A percentile compares a stretch with the other conserved stretches of the same genome.
Evolutionary conservation across 2,888 invertebrate species (phyloP).

Genomic region (Parelbella ahira): DNA sequence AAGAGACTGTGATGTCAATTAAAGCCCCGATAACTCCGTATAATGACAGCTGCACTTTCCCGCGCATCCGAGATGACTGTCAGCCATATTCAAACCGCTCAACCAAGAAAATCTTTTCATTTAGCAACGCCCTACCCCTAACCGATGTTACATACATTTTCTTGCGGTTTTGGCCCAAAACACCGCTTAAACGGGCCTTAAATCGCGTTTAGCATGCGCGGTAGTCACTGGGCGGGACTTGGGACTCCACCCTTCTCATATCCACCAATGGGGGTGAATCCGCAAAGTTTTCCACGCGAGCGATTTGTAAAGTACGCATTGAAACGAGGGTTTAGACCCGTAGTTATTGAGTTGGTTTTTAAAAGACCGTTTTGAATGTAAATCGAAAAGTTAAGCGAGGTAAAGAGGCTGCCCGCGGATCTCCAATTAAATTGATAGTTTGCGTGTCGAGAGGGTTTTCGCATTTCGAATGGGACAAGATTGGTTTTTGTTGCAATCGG

Average conservation of each 20-base stretch:
- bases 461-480: slow-evolving; percentile 28
- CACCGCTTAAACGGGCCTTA: slow-evolving; percentile 79
- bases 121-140: slow-evolving; percentile 75
- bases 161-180: slow-evolving; percentile 78
- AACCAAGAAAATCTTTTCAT: slow-evolving; percentile 74
- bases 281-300: slow-evolving; percentile 58
- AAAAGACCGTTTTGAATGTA: slow-evolving; percentile 79
- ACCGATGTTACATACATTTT: slow-evolving; percentile 74
- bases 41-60: slow-evolving; percentile 56
- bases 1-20: slow-evolving; percentile 28
- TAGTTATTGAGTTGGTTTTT: slow-evolving; percentile 76
- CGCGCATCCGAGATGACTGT: slow-evolving; percentile 64
- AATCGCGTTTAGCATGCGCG: slow-evolving; percentile 76
- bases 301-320: slow-evolving; percentile 64
- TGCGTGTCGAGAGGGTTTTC: slow-evolving; percentile 43
- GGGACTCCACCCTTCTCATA: slow-evolving; percentile 44
- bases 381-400: slow-evolving; percentile 78
- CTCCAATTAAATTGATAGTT: slow-evolving; percentile 77
- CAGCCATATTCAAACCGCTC: slow-evolving; percentile 70
- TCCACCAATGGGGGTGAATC: slow-evolving; percentile 48
- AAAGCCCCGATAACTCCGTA: slow-evolving; percentile 20
- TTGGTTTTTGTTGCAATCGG: slow-evolving; percentile 20
- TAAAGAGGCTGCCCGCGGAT: slow-evolving; percentile 68
- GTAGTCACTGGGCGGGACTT: slow-evolving; percentile 50
- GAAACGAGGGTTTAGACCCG: slow-evolving; percentile 62